Evolutionary conservation across 2,888 invertebrate species (phyloP).

Genomic region (Erebia epiphron): DNA sequence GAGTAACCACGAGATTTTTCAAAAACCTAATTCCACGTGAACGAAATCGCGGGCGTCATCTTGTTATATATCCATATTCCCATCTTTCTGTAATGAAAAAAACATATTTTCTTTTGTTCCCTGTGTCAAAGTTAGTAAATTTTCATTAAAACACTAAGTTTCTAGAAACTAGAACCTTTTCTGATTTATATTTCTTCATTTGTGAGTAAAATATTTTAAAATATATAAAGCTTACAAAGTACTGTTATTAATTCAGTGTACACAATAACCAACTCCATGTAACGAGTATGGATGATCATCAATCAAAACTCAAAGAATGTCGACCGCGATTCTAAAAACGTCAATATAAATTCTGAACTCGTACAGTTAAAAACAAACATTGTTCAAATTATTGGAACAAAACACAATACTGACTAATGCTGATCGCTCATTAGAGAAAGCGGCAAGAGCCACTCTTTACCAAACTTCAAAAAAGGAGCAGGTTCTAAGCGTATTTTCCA

Average conservation of each 20-base stretch:
- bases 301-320: slow-evolving; percentile 20
- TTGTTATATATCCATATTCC: too few species aligned
- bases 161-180: too few species aligned
- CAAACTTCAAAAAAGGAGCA: too few species aligned
- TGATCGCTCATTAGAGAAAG: not conserved
- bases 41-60: too few species aligned
- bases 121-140: too few species aligned
- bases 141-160: too few species aligned
- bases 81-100: too few species aligned
- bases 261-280: slow-evolving; percentile 1
- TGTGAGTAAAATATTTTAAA: not conserved
- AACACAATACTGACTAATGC: slow-evolving; percentile 24
- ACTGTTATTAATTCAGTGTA: not conserved
- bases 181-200: too few species aligned
- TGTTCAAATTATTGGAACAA: slow-evolving; percentile 31
- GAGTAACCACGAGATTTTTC: too few species aligned
- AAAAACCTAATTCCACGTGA: too few species aligned
- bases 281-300: slow-evolving; percentile 7
- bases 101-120: too few species aligned
- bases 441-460: not conserved
- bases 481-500: too few species aligned
- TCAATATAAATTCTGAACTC: slow-evolving; percentile 17
- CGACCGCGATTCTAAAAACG: slow-evolving; percentile 8
- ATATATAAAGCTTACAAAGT: not conserved
- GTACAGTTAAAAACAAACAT: slow-evolving; percentile 22